Base-by-base conservation (phyloP, 2,113 vertebrate species). In the Beaufortia kweichowensis region DNA sequence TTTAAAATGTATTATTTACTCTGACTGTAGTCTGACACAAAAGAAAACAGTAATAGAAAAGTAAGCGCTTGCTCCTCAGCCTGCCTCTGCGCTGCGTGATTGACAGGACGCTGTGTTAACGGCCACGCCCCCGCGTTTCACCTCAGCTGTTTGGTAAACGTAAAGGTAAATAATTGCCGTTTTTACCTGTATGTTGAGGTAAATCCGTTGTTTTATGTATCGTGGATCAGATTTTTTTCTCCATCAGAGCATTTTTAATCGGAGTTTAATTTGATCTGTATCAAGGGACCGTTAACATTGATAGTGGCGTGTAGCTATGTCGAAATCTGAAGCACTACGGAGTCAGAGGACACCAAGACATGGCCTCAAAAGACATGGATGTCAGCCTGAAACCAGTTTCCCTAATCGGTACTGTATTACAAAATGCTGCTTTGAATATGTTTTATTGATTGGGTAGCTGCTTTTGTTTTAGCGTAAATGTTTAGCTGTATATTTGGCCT, bases 51-150 rank as follows among this genome's bases (percentile, higher is more conserved):
- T 66, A 28, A 66, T 28, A 19, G 19, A 15, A 55, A 33, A 23
- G 48, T 55, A 69, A 69, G 28, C n/a, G 66, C 21, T 69, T 55
- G 53, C 39, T 50, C 63, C 78, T 75, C 74, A 64, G 67, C 33
- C 67, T 78, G 43, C 66, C 74, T 48, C 79, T 67, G 46, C 67
- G 35, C 15, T 17, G 29, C 28, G 26, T 35, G 41, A 57, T 68
- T 57, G 71, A 68, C 78, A 19, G 63, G 63, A 9, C 33, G 53
- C 55, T 26, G 67, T 72, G 35, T 29, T 23, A 41, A 11, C 67
- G 59, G 71, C 56, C 78, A 66, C 78, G 63, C 64, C 71, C 65
- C 78, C 68, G 17, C 50, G 74, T 43, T 67, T 62, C 65, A 60
- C 75, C 39, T 26, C 10, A 10, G 33, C 39, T 6, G 11, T 64